These are phyloP conservation scores for Lamellibrachia satsuma DNA, from an alignment of 2,888 invertebrate species.

Conservation along the genomic window DNA sequence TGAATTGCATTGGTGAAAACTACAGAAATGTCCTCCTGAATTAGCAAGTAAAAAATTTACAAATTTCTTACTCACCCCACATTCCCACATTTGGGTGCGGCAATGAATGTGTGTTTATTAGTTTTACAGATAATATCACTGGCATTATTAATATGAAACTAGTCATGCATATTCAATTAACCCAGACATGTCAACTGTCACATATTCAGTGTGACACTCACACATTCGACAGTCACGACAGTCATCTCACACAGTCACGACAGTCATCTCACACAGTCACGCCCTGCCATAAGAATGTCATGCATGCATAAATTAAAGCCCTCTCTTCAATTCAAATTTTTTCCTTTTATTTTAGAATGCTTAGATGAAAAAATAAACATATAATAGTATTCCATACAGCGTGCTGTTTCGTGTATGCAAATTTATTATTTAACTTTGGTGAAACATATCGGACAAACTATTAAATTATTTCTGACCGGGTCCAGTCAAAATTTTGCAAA, in stretches of 20 bases:
- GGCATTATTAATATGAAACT: not conserved
- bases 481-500: too few species aligned
- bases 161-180: not conserved
- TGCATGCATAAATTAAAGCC: not conserved
- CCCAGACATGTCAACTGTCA: not conserved
- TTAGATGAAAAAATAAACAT: too few species aligned
- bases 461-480: too few species aligned
- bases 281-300: not conserved
- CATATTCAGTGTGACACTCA: not conserved
- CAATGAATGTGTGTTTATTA: not conserved
- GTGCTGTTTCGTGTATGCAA: too few species aligned
- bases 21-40: not conserved
- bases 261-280: not conserved
- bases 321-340: not conserved
- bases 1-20: not conserved
- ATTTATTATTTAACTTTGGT: too few species aligned
- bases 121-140: not conserved
- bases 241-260: not conserved
- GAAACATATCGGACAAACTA: too few species aligned
- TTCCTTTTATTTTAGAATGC: not conserved
- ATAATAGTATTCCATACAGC: too few species aligned
- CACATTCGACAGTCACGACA: not conserved
- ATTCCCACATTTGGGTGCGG: not conserved
- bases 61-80: not conserved
- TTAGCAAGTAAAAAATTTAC: not conserved